These are phyloP conservation scores for Habrosyne pyritoides DNA, from an alignment of 2,888 invertebrate genomes.

Conservation along the genomic window DNA sequence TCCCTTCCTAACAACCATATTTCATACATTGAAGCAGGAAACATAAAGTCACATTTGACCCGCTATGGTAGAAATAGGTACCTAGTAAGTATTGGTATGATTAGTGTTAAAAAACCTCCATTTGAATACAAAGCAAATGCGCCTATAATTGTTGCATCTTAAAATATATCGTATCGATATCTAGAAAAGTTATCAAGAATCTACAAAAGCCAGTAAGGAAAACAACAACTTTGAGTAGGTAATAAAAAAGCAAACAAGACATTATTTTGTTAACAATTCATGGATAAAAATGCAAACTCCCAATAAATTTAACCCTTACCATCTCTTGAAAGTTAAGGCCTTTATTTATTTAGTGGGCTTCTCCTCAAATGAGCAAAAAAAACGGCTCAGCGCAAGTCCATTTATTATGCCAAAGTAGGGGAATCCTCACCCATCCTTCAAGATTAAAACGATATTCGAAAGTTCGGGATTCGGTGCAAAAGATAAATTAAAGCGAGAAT, in stretches of 20 bases:
- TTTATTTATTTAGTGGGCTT: not conserved
- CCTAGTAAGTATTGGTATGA: no score
- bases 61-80: no score
- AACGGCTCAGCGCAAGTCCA: not conserved
- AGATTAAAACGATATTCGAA: slow-evolving; percentile 22
- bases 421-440: slow-evolving; percentile 13
- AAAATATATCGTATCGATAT: no score
- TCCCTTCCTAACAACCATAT: no score
- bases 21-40: no score
- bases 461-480: slow-evolving; percentile 16
- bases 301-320: not conserved
- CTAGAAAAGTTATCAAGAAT: no score
- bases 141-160: no score
- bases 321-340: not conserved
- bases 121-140: no score
- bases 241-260: not conserved
- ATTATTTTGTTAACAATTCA: not conserved
- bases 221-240: not conserved
- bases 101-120: no score
- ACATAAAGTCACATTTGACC: no score
- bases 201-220: not conserved
- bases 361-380: not conserved
- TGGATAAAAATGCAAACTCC: not conserved
- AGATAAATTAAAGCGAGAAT: slow-evolving; percentile 12
- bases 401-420: slow-evolving; percentile 2